A percentile compares a stretch with the other conserved stretches of the same genome.
Conservation (phyloP, 2,888 invertebrate genomes). For the Balanococcus diminutus region DNA sequence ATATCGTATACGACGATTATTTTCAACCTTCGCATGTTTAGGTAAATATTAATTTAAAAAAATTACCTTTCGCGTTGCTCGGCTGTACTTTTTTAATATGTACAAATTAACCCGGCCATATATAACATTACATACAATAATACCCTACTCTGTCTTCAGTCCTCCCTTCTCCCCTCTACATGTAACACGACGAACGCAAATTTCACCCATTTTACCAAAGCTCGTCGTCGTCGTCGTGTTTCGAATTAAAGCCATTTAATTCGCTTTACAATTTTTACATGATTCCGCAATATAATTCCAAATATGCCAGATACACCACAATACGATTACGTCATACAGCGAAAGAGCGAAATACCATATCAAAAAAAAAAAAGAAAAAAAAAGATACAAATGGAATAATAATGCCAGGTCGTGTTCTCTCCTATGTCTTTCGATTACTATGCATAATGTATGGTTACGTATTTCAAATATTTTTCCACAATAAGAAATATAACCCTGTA, state of each 20-base stretch:
- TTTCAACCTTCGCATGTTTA: neutral
- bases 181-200: neutral
- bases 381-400: neutral
- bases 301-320: neutral
- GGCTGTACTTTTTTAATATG: neutral
- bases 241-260: neutral
- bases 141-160: neutral
- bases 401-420: neutral
- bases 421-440: neutral
- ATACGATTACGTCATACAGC: neutral
- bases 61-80: neutral
- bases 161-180: neutral
- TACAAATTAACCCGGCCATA: neutral
- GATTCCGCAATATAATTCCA: neutral
- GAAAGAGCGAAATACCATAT: neutral
- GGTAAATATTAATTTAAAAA: neutral
- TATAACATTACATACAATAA: neutral
- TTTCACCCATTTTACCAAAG: neutral
- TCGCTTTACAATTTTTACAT: neutral
- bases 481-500: neutral
- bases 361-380: neutral
- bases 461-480: neutral
- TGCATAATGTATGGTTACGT: neutral
- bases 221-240: neutral
- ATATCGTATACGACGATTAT: neutral